A percentile compares a stretch with the other conserved stretches of the same genome.
phyloP scores from a whole-genome alignment of 1,140 invertebrate genomes.

The Doryteuthis pealeii region DNA sequence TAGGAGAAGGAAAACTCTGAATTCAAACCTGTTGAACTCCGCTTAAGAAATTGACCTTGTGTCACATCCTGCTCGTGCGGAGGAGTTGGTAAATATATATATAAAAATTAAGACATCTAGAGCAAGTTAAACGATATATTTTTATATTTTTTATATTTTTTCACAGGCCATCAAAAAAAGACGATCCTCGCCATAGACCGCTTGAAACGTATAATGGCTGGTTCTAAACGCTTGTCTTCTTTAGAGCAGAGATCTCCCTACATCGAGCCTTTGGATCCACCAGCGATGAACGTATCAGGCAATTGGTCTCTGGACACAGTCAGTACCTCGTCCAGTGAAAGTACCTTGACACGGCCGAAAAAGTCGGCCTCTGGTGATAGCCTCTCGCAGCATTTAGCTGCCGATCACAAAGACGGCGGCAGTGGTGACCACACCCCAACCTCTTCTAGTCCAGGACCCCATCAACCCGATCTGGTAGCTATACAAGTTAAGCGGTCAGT shows the following conservation, averaged over 20 bases:
- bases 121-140: no score
- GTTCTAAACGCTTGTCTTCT: slow-evolving; percentile 44
- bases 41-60: no score
- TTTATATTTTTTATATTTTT: no score
- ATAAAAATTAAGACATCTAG: no score
- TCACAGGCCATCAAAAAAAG: slow-evolving; percentile 95
- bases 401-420: slow-evolving; percentile 20
- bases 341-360: slow-evolving; percentile 30
- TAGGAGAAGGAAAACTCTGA: no score
- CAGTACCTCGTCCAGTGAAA: slow-evolving; percentile 7
- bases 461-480: slow-evolving; percentile 59
- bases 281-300: slow-evolving; percentile 34
- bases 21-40: no score
- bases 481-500: slow-evolving; percentile 58
- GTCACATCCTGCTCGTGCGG: no score
- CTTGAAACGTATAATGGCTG: slow-evolving; percentile 80
- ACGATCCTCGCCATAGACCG: slow-evolving; percentile 95
- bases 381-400: slow-evolving; percentile 27
- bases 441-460: slow-evolving; percentile 19
- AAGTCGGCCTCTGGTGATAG: slow-evolving; percentile 54
- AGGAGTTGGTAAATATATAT: no score
- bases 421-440: slow-evolving; percentile 13
- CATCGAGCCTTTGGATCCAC: slow-evolving; percentile 40
- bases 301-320: slow-evolving; percentile 46
- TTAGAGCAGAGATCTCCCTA: slow-evolving; percentile 37